Conservation (phyloP, 2,797 vertebrate species). For the Enteromius mattozi region DNA sequence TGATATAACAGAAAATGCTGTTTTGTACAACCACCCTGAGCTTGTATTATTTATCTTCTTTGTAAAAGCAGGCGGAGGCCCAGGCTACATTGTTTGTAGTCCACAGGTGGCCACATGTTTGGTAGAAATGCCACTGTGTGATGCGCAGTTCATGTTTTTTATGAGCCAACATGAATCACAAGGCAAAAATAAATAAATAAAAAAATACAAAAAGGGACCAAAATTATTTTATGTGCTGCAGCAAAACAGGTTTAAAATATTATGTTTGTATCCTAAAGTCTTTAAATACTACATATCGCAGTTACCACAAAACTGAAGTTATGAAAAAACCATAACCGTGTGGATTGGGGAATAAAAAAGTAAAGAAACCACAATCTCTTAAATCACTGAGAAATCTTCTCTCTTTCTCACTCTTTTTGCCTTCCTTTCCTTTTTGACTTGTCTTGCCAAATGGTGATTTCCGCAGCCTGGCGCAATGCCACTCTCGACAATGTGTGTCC, state of each 20-base stretch:
- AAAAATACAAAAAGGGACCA: constrained; percentile 6
- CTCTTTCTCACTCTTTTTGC: constrained; percentile 51
- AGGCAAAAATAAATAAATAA: constrained; percentile 48
- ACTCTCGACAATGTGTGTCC: constrained; percentile 73
- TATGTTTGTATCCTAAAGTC: constrained; percentile 70
- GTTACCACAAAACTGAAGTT: constrained; percentile 63
- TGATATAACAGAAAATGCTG: constrained; percentile 12
- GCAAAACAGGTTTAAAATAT: neutral
- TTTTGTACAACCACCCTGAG: constrained; percentile 21
- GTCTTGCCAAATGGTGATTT: constrained; percentile 66
- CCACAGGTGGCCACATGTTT: constrained; percentile 67
- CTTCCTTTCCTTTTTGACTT: constrained; percentile 45
- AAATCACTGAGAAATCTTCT: constrained; percentile 58
- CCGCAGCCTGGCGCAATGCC: constrained; percentile 68
- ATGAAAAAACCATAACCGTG: constrained; percentile 64
- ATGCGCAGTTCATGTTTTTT: constrained; percentile 66
- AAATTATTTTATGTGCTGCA: neutral
- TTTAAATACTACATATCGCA: constrained; percentile 72
- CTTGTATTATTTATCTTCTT: constrained; percentile 66
- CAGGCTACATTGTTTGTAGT: constrained; percentile 55
- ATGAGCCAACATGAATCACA: constrained; percentile 69
- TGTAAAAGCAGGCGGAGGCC: constrained; percentile 52
- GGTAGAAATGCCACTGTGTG: constrained; percentile 61
- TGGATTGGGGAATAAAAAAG: neutral
- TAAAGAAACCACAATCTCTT: constrained; percentile 33